Evolutionary conservation across 23 tunicate species (phyloP).

Genomic region (Corella eumyota): DNA sequence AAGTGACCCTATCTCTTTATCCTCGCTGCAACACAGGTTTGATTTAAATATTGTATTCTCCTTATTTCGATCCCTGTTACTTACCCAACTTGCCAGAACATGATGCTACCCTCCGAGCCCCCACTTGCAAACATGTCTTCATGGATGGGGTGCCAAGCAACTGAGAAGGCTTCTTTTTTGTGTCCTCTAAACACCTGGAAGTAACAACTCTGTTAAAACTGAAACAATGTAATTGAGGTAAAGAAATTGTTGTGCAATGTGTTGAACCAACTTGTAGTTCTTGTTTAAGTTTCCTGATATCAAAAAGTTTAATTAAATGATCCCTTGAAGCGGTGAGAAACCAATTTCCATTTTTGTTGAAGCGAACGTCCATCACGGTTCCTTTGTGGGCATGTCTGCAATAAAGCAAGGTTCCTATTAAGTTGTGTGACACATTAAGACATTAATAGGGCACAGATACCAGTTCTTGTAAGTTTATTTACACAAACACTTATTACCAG

Average conservation of each 20-base stretch:
- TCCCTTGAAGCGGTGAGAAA: conserved; percentile 94
- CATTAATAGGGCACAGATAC: neutral
- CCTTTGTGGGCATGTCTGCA: conserved; percentile 96
- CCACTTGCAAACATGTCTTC: conserved; percentile 98
- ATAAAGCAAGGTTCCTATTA: neutral
- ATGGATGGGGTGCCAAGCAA: conserved; percentile 98
- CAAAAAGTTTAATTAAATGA: conserved; percentile 89
- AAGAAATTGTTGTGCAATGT: neutral
- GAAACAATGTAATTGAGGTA: neutral
- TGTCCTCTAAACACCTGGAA: conserved; percentile 90
- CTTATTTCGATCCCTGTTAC: no score
- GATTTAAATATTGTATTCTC: no score
- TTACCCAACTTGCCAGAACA: conserved; percentile 98
- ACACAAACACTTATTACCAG: no score
- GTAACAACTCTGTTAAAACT: neutral
- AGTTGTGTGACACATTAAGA: no score
- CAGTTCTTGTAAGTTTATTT: neutral
- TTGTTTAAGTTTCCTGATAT: conserved; percentile 92
- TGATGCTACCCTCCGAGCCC: conserved; percentile 93
- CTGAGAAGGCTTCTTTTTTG: conserved; percentile 96
- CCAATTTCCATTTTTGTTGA: conserved; percentile 97
- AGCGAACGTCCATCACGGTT: conserved; percentile 93
- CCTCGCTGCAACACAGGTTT: conserved; percentile 33
- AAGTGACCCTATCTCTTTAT: conserved; percentile 75
- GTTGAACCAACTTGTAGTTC: conserved; percentile 53